These are phyloP conservation scores for Patella depressa DNA, from an alignment of 2,888 invertebrate species.

Conservation along the genomic window DNA sequence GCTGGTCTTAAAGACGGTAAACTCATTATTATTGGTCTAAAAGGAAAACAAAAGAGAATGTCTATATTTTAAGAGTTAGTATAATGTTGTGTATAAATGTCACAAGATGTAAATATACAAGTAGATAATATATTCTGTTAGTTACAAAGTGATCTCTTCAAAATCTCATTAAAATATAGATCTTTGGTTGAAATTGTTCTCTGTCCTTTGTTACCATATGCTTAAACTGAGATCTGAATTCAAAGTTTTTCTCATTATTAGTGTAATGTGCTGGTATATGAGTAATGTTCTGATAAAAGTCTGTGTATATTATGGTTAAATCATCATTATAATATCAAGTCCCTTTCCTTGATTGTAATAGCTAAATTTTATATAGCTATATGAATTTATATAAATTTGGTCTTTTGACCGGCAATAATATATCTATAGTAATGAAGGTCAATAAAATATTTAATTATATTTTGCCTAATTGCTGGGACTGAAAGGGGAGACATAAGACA, in stretches of 20 bases:
- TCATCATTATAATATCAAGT: no score
- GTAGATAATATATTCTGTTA: neutral
- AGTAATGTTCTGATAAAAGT: no score
- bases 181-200: neutral
- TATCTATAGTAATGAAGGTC: no score
- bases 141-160: neutral
- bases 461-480: no score
- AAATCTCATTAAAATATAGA: neutral
- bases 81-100: neutral
- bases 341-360: no score
- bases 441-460: no score
- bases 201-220: neutral
- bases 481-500: no score
- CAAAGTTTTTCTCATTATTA: neutral
- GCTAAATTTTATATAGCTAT: no score
- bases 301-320: no score
- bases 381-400: no score
- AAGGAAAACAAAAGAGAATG: slow-evolving; percentile 41
- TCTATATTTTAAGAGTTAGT: neutral
- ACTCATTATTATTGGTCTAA: slow-evolving; percentile 69
- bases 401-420: no score
- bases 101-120: neutral
- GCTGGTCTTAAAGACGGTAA: slow-evolving; percentile 76
- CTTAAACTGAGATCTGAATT: neutral
- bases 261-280: no score